Evolutionary conservation across 2,113 vertebrate species (phyloP).

Genomic region (Pelusios castaneus): DNA sequence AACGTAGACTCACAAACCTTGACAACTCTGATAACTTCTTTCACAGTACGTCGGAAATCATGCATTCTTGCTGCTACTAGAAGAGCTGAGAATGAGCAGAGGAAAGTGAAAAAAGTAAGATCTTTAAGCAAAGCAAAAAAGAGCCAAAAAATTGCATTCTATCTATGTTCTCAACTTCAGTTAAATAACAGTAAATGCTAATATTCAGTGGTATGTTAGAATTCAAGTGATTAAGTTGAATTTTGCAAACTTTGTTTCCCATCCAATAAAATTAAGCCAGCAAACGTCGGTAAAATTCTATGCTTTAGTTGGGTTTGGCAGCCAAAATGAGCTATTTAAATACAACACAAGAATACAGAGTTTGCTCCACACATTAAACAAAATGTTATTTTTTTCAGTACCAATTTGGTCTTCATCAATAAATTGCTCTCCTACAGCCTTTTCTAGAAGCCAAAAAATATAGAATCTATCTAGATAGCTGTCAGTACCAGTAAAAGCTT

Average conservation of each 20-base stretch:
- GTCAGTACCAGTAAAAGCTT: background rate
- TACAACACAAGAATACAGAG: background rate
- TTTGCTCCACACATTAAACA: background rate
- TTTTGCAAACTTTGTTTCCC: slow-evolving; percentile 4
- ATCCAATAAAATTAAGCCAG: background rate
- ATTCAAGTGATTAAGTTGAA: background rate
- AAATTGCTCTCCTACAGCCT: background rate
- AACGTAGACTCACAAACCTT: slow-evolving; percentile 96
- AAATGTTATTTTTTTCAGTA: background rate
- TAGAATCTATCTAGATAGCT: background rate
- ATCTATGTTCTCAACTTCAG: background rate
- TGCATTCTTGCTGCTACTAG: slow-evolving; percentile 95
- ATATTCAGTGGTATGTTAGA: background rate
- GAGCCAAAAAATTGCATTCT: background rate
- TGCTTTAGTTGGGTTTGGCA: background rate
- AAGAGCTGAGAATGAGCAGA: slow-evolving; percentile 80
- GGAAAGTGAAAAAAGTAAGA: slow-evolving; percentile 37
- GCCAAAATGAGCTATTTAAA: background rate
- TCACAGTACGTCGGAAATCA: slow-evolving; percentile 93
- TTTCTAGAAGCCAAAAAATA: background rate
- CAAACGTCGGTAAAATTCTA: background rate
- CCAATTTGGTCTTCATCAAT: background rate
- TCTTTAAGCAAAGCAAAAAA: background rate
- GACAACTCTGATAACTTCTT: slow-evolving; percentile 92
- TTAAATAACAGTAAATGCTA: background rate